A percentile compares a stretch with the other conserved stretches of the same genome.
phyloP scores from a whole-genome alignment of 2,888 invertebrate species.

The Eumerus sabulonum region DNA sequence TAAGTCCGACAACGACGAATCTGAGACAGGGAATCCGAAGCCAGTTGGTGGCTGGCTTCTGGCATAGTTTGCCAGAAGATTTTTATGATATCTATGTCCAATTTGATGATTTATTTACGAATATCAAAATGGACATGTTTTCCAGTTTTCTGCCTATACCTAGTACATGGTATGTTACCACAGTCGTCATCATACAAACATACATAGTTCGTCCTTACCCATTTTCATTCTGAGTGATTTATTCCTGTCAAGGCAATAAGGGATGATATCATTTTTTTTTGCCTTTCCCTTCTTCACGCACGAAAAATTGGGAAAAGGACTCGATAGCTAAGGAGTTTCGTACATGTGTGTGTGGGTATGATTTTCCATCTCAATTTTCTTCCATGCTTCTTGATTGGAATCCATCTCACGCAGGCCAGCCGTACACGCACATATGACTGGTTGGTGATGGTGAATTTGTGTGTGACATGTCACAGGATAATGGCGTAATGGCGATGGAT shows the following conservation, averaged over 20 bases:
- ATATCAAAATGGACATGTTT: constrained; percentile 66
- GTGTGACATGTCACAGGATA: constrained; percentile 63
- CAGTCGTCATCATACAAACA: constrained; percentile 27
- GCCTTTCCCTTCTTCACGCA: constrained; percentile 38
- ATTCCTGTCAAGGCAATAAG: constrained; percentile 76
- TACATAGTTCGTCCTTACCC: constrained; percentile 69
- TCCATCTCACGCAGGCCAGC: constrained; percentile 40
- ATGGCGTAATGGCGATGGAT: constrained; percentile 67
- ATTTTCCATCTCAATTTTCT: constrained; percentile 64
- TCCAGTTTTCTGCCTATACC: neutral
- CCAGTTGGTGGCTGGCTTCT: neutral
- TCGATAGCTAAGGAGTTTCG: constrained; percentile 22
- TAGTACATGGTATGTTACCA: neutral
- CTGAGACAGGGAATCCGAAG: constrained; percentile 6
- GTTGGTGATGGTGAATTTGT: constrained; percentile 42
- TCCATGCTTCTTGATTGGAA: constrained; percentile 65
- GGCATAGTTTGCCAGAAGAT: constrained; percentile 73
- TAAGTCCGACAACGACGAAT: constrained; percentile 61
- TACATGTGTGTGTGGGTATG: constrained; percentile 51
- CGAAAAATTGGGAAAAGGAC: constrained; percentile 35
- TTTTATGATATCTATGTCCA: constrained; percentile 79
- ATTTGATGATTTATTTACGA: constrained; percentile 78
- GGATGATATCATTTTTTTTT: constrained; percentile 66
- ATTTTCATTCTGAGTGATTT: constrained; percentile 78
- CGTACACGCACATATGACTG: too few relatives aligned